Base-by-base conservation (phyloP, 2,113 vertebrate genomes). In the Vidua chalybeata region DNA sequence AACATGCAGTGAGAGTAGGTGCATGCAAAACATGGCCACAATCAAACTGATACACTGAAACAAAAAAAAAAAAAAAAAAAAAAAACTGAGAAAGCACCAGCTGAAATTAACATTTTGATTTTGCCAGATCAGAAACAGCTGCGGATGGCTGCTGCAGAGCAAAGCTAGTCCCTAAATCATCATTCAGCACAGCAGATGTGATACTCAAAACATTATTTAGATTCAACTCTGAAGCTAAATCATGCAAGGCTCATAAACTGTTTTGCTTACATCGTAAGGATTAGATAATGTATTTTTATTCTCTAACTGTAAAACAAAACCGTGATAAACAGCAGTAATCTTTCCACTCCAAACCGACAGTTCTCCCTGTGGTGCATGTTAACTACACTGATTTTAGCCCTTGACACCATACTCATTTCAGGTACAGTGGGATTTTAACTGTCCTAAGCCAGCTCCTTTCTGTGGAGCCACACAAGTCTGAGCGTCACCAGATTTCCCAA, bases 1-100 rank as follows among this genome's bases (percentile, higher is more conserved):
- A 96, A 93, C 98, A 97, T 97, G 98, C 98, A 97, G 97, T 92
- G 94, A 83, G 95, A 97, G 80, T 48, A 95, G 90, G 58, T 97
- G 95, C 98, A 98, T 98, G 97, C 98, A 98, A 96, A 98, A 94
- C 93, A 80, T 95, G 96, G 96, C 97, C 97, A 97, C 95, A 56
- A 91, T 93, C 96, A 96, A 97, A 97, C 73, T 66, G 69, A 97
- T 94, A 97, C 80, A 96, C 8, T 88, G 87, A 96, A 92, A 52
- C 9, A 6, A 62, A 35, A 79, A 33, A 72, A 63, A 35, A 35
- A n/a, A n/a, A n/a, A n/a, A n/a, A 51, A 75, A 69, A 17, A 52
- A 14, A 8, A 28, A 62, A 10, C 33, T 39, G 89, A 96, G 93
- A 97, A 97, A 97, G 97, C 97, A 98, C 96, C 96, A 95, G 88